Conservation (phyloP, 2,888 invertebrate genomes). For the Cheilosia scutellata region DNA sequence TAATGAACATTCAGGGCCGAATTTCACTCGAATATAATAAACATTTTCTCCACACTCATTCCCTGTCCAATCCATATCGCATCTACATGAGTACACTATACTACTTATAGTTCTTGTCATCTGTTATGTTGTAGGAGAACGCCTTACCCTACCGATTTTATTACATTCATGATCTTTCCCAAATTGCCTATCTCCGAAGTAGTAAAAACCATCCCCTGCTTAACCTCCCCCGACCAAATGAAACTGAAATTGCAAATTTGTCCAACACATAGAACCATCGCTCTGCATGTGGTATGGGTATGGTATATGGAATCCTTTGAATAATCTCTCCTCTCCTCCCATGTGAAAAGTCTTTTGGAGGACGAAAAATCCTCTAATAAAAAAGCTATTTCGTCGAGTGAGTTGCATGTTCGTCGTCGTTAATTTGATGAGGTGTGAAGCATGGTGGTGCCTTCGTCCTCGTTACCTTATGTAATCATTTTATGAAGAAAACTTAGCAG, state of each 20-base stretch:
- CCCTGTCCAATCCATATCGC: neutral
- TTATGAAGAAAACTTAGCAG: slow-evolving; percentile 47
- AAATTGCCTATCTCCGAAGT: slow-evolving; percentile 61
- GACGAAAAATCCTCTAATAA: slow-evolving; percentile 12
- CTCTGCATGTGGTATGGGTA: neutral
- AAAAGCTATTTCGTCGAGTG: slow-evolving; percentile 1
- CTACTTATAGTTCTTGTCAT: slow-evolving; percentile 41
- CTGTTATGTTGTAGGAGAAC: slow-evolving; percentile 14
- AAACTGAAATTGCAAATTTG: slow-evolving; percentile 59
- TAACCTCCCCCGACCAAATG: neutral
- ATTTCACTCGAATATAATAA: slow-evolving; percentile 29
- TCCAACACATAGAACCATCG: slow-evolving; percentile 36
- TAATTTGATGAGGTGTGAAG: slow-evolving; percentile 58
- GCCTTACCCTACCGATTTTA: slow-evolving; percentile 47
- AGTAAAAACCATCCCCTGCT: slow-evolving; percentile 7
- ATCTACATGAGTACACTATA: slow-evolving; percentile 1
- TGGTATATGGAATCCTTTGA: slow-evolving; percentile 45
- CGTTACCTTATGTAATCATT: slow-evolving; percentile 41
- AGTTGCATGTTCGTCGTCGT: slow-evolving; percentile 23
- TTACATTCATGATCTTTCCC: slow-evolving; percentile 49
- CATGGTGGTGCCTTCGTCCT: slow-evolving; percentile 26
- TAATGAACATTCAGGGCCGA: slow-evolving; percentile 36
- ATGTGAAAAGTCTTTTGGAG: neutral
- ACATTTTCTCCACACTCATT: neutral
- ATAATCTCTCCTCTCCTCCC: slow-evolving; percentile 27